Conservation (phyloP, 2,888 invertebrate genomes). For the Chaetoderma sp. region DNA sequence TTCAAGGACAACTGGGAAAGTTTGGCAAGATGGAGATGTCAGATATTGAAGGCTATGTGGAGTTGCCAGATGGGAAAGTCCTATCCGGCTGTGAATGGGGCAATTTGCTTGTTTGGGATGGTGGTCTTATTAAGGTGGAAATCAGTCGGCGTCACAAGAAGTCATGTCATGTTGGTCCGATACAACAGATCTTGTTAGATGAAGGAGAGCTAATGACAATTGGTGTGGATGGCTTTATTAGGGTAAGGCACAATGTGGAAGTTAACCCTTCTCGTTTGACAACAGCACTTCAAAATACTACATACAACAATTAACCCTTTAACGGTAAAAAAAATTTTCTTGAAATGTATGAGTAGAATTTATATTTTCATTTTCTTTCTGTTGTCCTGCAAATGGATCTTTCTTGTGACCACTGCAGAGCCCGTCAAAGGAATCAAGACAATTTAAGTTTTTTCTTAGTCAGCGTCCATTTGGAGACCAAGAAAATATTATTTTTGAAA, state of each 20-base stretch:
- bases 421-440: no score
- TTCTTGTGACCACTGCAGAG: no score
- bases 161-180: constrained; percentile 81
- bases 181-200: constrained; percentile 77
- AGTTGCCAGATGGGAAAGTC: constrained; percentile 91
- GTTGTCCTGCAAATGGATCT: no score
- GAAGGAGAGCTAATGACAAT: constrained; percentile 74
- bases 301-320: no score
- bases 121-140: constrained; percentile 83
- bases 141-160: constrained; percentile 72
- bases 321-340: no score
- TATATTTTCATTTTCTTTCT: no score
- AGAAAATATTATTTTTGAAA: no score
- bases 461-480: no score
- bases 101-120: constrained; percentile 92
- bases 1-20: constrained; percentile 88
- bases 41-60: constrained; percentile 85
- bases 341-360: no score
- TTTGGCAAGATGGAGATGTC: constrained; percentile 94
- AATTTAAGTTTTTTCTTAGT: no score
- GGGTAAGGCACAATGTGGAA: constrained; percentile 61
- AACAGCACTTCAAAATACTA: no score
- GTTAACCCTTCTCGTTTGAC: no score
- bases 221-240: constrained; percentile 70
- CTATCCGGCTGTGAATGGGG: constrained; percentile 92